Percentiles rank a stretch among this genome's conserved stretches.
phyloP scores from a whole-genome alignment of 2,797 vertebrate species.

The Garrulus glandarius region DNA sequence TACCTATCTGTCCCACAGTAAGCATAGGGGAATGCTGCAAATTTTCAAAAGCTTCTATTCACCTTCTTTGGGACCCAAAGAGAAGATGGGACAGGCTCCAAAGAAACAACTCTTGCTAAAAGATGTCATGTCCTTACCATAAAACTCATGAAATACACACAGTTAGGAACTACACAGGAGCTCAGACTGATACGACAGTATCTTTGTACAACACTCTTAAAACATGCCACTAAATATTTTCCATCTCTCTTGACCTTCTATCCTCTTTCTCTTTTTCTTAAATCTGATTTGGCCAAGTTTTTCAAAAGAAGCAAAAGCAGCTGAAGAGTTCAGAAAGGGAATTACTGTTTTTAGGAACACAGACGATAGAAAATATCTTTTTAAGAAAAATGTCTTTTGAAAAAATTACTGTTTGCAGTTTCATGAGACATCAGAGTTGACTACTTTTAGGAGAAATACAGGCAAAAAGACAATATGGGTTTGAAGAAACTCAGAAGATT shows the following conservation, averaged over 20 bases:
- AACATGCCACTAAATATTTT: not conserved
- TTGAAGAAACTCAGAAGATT: not conserved
- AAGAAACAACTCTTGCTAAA: not conserved
- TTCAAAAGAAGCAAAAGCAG: not conserved
- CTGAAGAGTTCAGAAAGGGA: not conserved
- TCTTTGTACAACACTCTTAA: not conserved
- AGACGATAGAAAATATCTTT: not conserved
- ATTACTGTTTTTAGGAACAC: not conserved
- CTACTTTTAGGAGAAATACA: not conserved
- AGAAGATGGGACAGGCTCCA: not conserved
- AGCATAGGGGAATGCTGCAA: not conserved
- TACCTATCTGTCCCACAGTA: slow-evolving; percentile 5
- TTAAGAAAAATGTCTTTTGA: not conserved
- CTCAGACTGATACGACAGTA: accelerated
- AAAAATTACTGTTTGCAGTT: not conserved
- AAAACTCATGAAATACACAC: not conserved
- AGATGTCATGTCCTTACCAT: not conserved
- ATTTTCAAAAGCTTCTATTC: not conserved
- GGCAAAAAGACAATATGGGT: not conserved
- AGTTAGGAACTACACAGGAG: not conserved
- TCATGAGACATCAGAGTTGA: not conserved
- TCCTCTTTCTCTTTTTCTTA: not conserved
- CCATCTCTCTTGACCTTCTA: not conserved
- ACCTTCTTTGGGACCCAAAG: not conserved
- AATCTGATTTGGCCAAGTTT: not conserved